A percentile compares a stretch with the other conserved stretches of the same genome.
Evolutionary conservation across 2,113 vertebrate species (phyloP).

Genomic region (Apodemus speciosus): DNA sequence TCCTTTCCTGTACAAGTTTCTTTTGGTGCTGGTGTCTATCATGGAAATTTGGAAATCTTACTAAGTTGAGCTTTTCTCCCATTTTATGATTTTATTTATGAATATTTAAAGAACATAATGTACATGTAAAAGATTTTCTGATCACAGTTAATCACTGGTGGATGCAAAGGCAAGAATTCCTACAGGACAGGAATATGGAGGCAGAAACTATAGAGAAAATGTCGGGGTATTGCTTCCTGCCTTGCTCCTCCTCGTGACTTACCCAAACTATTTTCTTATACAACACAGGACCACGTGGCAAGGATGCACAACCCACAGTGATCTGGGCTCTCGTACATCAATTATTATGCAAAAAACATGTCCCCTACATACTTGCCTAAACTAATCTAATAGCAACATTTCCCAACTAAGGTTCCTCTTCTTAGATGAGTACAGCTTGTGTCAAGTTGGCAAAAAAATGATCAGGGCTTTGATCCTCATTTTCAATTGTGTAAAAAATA

Average conservation of each 20-base stretch:
- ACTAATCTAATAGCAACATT: not conserved
- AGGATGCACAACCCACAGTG: not conserved
- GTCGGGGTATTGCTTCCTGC: not conserved
- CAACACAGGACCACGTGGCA: too few relatives aligned
- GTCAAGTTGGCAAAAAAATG: not conserved
- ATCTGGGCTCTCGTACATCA: not conserved
- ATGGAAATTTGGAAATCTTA: not conserved
- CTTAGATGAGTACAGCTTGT: not conserved
- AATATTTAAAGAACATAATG: not conserved
- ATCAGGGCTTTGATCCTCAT: not conserved
- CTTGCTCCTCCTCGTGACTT: not conserved
- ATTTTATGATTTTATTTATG: not conserved
- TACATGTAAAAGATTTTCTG: not conserved
- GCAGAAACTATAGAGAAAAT: not conserved
- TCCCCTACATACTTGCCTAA: not conserved
- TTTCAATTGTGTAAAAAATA: not conserved
- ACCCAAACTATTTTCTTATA: not conserved
- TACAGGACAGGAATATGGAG: not conserved
- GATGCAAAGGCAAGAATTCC: not conserved
- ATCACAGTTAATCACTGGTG: not conserved
- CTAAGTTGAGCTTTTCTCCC: not conserved
- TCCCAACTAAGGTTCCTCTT: not conserved
- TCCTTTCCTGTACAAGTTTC: not conserved
- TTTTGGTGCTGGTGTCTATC: not conserved
- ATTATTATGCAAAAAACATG: not conserved